Evolutionary conservation across 1,140 invertebrate genomes (phyloP), one percentile per base, ranked within the genome.

Genomic region (Solenopsis invicta): DNA sequence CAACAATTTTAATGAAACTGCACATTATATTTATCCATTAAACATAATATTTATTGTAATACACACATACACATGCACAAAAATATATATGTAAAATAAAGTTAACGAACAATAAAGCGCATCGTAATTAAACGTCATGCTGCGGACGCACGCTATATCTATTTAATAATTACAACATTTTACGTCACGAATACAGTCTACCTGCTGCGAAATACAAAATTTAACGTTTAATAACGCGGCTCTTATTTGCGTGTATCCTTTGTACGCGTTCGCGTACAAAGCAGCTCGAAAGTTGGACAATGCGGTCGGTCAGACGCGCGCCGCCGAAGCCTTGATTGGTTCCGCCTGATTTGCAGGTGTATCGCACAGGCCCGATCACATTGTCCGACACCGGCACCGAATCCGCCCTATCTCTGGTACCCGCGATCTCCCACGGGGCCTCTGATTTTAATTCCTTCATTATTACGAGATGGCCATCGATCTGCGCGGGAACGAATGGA

Each of bases 401-500:
- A 80, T 67, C 34, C 50, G 64, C 37, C 29, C 24, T n/a, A 41
- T 54, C 34, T 80, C 48, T 69, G 45, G 45, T 66, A 71, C 13
- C 24, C 10, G 21, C 16, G 18, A 67, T 67, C 4, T 71, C 34
- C 50, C 77, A 18, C 45, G 29, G 48, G 21, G 16, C 45, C 29
- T 82, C 21, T 45, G 52, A 24, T 72, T 72, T 82, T 82, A 56
- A 72, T 82, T 71, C 66, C 66, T 82, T 71, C 34, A 56, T 82
- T 82, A 82, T 48, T 71, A 34, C 37, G 48, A 37, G 37, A 62
- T 13, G 67, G 16, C 24, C n/a, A 48, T 80, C 48, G 12, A 80
- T 67, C 16, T 34, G 10, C 21, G 24, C 21, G 24, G 34, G 21
- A 24, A 13, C 12, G 13, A 29, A 21, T 16, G 59, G 24, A 62